Percentiles rank a stretch among this genome's conserved stretches.
phyloP scores from a whole-genome alignment of 2,113 vertebrate species.

The Peromyscus leucopus region DNA sequence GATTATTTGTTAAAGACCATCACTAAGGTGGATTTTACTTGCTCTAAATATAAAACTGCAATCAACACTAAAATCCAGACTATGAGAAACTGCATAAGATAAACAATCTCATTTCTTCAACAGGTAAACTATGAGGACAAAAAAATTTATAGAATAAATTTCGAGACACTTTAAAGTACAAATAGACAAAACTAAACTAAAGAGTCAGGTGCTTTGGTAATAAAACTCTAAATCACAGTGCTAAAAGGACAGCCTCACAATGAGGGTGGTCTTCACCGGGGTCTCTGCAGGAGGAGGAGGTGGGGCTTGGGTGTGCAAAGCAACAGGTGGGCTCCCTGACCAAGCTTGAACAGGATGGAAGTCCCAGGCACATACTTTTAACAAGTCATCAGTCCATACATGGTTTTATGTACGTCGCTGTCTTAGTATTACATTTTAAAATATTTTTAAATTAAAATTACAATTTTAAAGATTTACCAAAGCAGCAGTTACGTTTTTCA shows the following conservation, averaged over 20 bases:
- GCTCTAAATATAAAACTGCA: slow-evolving; percentile 46
- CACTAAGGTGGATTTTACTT: slow-evolving; percentile 13
- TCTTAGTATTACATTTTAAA: not conserved
- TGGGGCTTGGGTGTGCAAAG: not conserved
- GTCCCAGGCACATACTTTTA: not conserved
- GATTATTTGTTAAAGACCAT: not conserved
- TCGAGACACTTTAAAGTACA: not conserved
- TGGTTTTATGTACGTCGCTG: not conserved
- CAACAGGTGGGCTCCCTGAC: fast-evolving
- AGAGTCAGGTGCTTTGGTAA: not conserved
- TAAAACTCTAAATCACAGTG: not conserved
- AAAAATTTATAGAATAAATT: not conserved
- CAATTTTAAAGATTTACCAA: slow-evolving; percentile 21
- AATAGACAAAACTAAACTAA: not conserved
- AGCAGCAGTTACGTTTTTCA: not conserved
- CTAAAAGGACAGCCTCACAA: not conserved
- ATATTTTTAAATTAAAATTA: slow-evolving; percentile 30
- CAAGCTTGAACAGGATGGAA: not conserved
- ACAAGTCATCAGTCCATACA: not conserved
- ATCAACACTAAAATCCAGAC: slow-evolving; percentile 31
- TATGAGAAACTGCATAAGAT: not conserved
- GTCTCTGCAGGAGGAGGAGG: not conserved
- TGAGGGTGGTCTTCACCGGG: not conserved
- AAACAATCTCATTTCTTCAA: slow-evolving; percentile 2
- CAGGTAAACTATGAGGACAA: not conserved